Evolutionary conservation across 2,888 invertebrate genomes (phyloP), one percentile per base, ranked within the genome.

Genomic region (Stictocephala bisonia): DNA sequence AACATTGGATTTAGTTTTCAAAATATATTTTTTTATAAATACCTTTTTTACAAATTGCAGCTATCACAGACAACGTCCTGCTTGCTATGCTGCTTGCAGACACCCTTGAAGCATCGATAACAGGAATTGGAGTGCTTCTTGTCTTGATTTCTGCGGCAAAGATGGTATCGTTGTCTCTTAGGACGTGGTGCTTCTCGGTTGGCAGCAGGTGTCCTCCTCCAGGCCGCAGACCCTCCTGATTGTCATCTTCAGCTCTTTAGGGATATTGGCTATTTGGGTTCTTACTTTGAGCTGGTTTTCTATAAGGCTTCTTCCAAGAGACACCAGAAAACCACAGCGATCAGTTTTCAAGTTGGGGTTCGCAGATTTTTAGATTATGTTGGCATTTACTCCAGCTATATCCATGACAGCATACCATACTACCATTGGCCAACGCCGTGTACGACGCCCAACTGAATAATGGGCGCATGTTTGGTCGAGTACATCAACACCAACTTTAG

Each of bases 391-490:
- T 7, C 48, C 48, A 15, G 48, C 48, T 13, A 67, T 67, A 29
- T 67, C 27, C 67, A 67, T n/a, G 18, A 67, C 13, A 2, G 48
- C 48, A 48, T 44, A 67, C 67, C 67, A 67, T 15, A 67, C 15
- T n/a, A 18, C 26, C 15, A 26, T 13, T 2, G 67, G 48, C 67
- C 67, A 44, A 9, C 48, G 24, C 15, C 29, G 9, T 9, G 22
- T 66, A 18, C 48, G 22, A 26, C 44, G 44, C 13, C 41, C 24
- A 2, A 44, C 67, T 13, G 48, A 7, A 27, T n/a, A 67, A 13
- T 24, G 44, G 29, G 67, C 67, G 15, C 67, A 29, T 20, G 53
- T 70, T 56, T 51, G 53, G 29, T 69, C 69, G 27, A 69, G 22
- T 13, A 15, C 11, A 69, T 31, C 53, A 18, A 53, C 48, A 13